Base-by-base conservation (phyloP, 2,113 vertebrate species). In the Hypomesus transpacificus region DNA sequence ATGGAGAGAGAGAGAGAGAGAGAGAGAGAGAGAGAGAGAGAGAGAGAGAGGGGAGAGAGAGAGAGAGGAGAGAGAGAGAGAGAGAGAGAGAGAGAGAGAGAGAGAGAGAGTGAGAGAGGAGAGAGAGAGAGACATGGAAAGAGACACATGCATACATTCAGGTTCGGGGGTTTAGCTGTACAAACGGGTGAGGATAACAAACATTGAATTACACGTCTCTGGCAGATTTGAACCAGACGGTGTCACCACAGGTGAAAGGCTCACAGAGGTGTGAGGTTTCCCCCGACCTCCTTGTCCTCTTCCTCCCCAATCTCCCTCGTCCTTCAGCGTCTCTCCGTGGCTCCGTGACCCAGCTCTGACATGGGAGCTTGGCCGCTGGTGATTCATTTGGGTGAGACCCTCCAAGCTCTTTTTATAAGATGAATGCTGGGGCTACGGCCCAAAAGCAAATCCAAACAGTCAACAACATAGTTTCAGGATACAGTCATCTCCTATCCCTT, bases 311-410 rank as follows among this genome's bases (percentile, higher is more conserved):
- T 9, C 39, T 46, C 5, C 5, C 39, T 56, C 54, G 3, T 18
- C n/a, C 16, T 18, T 20, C 54, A 56, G 54, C 54, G 1, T 56
- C 54, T 20, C 54, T 18, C 54, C 18, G 16, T 18, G 14, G 16
- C 54, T 56, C 71, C 71, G 70, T 61, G 68, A 74, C 61, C 71
- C 71, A 76, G 78, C 66, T 71, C 66, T 58, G 71, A 79, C 74
- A 74, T 80, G 72, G 66, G n/a, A 14, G 59, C 31, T 63, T 0
- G 28, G 58, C 34, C 58, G 78, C 18, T 63, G 60, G 74, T 87
- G 82, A 86, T 87, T 86, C 80, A 85, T 83, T 77, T 79, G 83
- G 83, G 79, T 70, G 82, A 82, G 69, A 83, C 83, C 84, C 79
- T 80, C 75, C 18, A 16, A 82, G 68, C 63, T 66, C 50, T 66